Evolutionary conservation across 2,113 vertebrate genomes (phyloP).

Genomic region (Semicossyphus pulcher): DNA sequence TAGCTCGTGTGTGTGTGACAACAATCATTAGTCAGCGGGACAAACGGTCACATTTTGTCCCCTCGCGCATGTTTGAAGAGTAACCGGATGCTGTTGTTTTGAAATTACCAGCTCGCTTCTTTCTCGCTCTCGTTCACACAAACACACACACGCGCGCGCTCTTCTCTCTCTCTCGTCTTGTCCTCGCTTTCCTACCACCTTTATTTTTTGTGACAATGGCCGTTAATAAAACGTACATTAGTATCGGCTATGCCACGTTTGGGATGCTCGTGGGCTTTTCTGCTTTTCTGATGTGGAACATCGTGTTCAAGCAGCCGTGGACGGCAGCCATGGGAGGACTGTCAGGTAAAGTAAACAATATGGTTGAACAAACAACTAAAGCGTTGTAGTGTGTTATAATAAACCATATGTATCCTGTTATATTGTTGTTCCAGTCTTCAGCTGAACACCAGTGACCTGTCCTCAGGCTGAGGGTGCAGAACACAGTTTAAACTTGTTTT

Average conservation of each 20-base stretch:
- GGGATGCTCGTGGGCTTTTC: slow-evolving; percentile 86
- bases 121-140: neutral
- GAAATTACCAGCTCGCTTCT: slow-evolving; percentile 6
- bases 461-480: too few relatives aligned
- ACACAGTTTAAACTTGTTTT: neutral
- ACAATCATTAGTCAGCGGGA: slow-evolving; percentile 29
- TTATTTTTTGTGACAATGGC: slow-evolving; percentile 63
- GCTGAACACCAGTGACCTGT: too few relatives aligned
- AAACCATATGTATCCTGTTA: neutral
- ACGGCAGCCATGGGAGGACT: slow-evolving; percentile 92
- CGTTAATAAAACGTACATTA: slow-evolving; percentile 79
- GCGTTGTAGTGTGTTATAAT: neutral
- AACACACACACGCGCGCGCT: neutral
- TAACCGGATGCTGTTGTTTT: slow-evolving; percentile 55
- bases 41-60: neutral
- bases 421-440: too few relatives aligned
- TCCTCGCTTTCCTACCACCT: neutral
- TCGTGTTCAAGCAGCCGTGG: slow-evolving; percentile 86
- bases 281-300: slow-evolving; percentile 90
- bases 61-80: neutral
- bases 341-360: slow-evolving; percentile 84
- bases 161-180: neutral
- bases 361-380: too few relatives aligned
- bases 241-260: slow-evolving; percentile 84
- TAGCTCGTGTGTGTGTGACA: neutral